phyloP scores from a whole-genome alignment of 2,113 vertebrate genomes.

The Gasterosteus nipponicus region DNA sequence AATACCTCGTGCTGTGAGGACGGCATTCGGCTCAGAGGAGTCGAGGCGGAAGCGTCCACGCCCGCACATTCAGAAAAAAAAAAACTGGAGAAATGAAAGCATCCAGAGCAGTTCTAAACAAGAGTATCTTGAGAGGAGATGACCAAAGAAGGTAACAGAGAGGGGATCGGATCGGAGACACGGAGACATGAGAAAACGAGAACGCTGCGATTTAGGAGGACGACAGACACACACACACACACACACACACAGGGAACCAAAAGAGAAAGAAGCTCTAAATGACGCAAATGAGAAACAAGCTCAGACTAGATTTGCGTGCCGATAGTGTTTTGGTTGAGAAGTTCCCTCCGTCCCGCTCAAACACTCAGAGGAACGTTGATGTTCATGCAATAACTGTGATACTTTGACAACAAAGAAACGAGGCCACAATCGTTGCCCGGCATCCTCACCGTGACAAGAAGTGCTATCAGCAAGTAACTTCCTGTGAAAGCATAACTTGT shows the following conservation, averaged over 20 bases:
- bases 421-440: neutral
- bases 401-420: neutral
- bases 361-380: neutral
- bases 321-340: neutral
- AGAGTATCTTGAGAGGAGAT: constrained; percentile 46
- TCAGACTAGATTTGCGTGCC: neutral
- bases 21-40: constrained; percentile 4
- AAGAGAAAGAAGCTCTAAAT: constrained; percentile 6
- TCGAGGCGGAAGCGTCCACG: neutral
- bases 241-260: neutral
- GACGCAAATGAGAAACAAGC: neutral
- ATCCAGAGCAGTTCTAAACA: constrained; percentile 14
- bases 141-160: constrained; percentile 77
- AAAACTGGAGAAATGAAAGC: constrained; percentile 11
- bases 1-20: neutral
- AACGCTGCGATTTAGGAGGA: constrained; percentile 19
- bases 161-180: constrained; percentile 30
- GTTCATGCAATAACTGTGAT: neutral
- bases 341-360: neutral
- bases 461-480: neutral
- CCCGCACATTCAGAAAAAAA: constrained; percentile 16
- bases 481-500: neutral
- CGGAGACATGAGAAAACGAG: constrained; percentile 10
- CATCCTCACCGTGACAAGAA: neutral
- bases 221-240: neutral